phyloP scores from a whole-genome alignment of 2,888 invertebrate genomes.

The Noctuana brunneofusca region DNA sequence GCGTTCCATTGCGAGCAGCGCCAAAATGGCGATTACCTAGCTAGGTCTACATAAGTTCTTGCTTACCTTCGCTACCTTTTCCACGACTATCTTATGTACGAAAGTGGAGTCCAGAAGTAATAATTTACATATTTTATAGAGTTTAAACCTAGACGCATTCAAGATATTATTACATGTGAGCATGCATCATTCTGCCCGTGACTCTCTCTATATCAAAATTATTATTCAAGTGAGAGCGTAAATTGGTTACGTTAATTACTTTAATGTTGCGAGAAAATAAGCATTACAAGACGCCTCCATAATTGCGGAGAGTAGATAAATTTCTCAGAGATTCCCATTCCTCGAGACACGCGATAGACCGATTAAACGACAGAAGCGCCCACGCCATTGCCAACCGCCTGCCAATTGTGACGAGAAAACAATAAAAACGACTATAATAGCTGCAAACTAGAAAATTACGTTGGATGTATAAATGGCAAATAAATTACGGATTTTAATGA shows the following conservation, averaged over 20 bases:
- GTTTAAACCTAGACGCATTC: too few species aligned
- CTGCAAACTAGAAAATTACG: constrained; percentile 69
- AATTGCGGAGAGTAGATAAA: constrained; percentile 22
- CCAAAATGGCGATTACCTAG: too few species aligned
- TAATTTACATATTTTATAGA: too few species aligned
- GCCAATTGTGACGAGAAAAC: constrained; percentile 37
- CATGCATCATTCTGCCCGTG: neutral
- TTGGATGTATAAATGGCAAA: constrained; percentile 57
- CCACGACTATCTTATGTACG: too few species aligned
- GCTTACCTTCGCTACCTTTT: too few species aligned
- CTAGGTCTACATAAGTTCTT: too few species aligned
- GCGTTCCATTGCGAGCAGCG: too few species aligned
- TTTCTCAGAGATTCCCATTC: constrained; percentile 33
- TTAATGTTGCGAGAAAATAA: constrained; percentile 8
- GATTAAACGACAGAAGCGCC: constrained; percentile 52
- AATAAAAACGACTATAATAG: constrained; percentile 41
- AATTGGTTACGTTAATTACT: constrained; percentile 5
- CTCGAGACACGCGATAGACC: constrained; percentile 56
- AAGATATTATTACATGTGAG: neutral
- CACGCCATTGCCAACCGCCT: constrained; percentile 20
- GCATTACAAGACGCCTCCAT: constrained; percentile 3
- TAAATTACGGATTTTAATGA: constrained; percentile 76
- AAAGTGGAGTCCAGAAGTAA: too few species aligned
- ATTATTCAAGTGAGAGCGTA: constrained; percentile 3
- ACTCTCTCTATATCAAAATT: neutral